phyloP scores from a whole-genome alignment of 1,140 invertebrate genomes.

The Nomia melanderi region DNA sequence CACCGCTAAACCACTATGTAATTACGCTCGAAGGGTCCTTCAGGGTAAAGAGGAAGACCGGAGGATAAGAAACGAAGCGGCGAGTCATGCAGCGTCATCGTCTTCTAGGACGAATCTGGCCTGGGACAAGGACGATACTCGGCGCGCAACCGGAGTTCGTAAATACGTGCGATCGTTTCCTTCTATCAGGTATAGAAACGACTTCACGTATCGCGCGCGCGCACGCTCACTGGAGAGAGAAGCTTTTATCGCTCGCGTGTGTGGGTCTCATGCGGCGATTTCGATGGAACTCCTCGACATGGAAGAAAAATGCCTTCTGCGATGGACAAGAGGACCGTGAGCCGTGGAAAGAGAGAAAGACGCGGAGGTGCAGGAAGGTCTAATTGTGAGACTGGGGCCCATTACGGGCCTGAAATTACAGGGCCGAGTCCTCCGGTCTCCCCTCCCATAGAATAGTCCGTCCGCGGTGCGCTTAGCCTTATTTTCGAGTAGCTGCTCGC shows the following conservation, averaged over 20 bases:
- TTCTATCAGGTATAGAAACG: neutral
- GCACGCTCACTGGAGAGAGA: too few species aligned
- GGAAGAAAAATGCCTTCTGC: slow-evolving; percentile 53
- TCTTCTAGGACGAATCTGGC: slow-evolving; percentile 54
- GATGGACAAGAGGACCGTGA: slow-evolving; percentile 25
- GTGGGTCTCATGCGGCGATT: slow-evolving; percentile 15
- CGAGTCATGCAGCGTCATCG: slow-evolving; percentile 72
- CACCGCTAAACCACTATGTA: slow-evolving; percentile 73
- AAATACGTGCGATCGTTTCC: neutral
- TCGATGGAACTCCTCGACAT: slow-evolving; percentile 43
- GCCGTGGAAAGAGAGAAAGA: slow-evolving; percentile 51
- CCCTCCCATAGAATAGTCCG: slow-evolving; percentile 54
- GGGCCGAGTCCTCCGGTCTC: slow-evolving; percentile 65
- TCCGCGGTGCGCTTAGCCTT: slow-evolving; percentile 49
- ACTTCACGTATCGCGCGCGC: neutral
- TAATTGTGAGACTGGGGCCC: slow-evolving; percentile 74
- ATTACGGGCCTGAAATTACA: slow-evolving; percentile 77
- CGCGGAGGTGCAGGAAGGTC: slow-evolving; percentile 69
- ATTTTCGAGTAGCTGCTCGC: slow-evolving; percentile 52
- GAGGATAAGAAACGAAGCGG: slow-evolving; percentile 11
- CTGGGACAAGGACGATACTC: slow-evolving; percentile 48
- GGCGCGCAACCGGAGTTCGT: slow-evolving; percentile 3
- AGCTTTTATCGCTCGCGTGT: neutral
- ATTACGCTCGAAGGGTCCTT: slow-evolving; percentile 76
- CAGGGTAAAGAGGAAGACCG: slow-evolving; percentile 49